phyloP scores from a whole-genome alignment of 2,888 invertebrate species.

The Sepiola atlantica region DNA sequence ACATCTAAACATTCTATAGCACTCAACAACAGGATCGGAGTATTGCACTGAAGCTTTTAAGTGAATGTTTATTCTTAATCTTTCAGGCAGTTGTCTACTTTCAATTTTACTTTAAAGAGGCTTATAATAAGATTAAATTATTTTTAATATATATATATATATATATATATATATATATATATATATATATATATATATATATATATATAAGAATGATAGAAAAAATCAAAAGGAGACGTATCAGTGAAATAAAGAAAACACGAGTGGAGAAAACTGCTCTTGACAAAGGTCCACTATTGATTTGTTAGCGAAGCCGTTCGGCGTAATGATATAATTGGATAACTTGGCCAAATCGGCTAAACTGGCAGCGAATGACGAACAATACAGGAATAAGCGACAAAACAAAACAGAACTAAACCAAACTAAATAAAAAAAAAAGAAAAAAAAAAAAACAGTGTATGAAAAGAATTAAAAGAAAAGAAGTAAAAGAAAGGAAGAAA shows the following conservation, averaged over 20 bases:
- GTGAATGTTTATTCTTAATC: too few relatives aligned
- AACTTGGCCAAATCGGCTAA: neutral
- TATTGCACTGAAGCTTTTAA: too few relatives aligned
- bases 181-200: neutral
- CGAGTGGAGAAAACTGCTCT: neutral
- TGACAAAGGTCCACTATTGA: neutral
- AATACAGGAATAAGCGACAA: neutral
- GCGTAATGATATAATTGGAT: slow-evolving; percentile 32
- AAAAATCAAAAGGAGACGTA: neutral
- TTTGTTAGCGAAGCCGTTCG: neutral
- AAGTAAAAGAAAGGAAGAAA: neutral
- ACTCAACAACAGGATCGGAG: too few relatives aligned
- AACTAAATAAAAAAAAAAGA: neutral
- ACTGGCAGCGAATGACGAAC: neutral
- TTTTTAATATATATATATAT: too few relatives aligned
- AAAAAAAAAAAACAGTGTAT: neutral
- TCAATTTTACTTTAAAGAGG: too few relatives aligned
- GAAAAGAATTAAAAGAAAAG: neutral
- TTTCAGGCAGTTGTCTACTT: too few relatives aligned
- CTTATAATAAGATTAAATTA: too few relatives aligned
- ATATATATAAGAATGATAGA: neutral
- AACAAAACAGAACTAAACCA: neutral
- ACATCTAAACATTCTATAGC: too few relatives aligned
- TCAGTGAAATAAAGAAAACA: neutral
- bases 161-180: too few relatives aligned